phyloP scores from a whole-genome alignment of 1,140 invertebrate species.

The Drosophila sp. region DNA sequence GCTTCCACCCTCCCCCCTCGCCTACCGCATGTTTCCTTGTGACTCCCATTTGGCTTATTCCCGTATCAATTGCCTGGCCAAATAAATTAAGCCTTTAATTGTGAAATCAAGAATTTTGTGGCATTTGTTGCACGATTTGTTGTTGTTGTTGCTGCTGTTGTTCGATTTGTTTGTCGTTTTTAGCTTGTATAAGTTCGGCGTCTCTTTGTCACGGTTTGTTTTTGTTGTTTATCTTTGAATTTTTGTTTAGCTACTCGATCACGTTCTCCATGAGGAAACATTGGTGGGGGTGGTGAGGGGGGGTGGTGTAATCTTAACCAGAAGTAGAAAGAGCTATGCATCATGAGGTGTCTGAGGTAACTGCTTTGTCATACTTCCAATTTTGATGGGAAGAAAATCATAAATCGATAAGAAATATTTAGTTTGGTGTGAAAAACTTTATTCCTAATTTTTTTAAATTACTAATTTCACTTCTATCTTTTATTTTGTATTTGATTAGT shows the following conservation, averaged over 20 bases:
- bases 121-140: constrained; percentile 51
- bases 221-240: constrained; percentile 41
- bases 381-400: neutral
- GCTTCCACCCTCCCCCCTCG: neutral
- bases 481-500: too few relatives aligned
- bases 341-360: neutral
- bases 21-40: neutral
- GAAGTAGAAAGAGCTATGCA: neutral
- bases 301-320: neutral
- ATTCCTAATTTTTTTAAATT: too few relatives aligned
- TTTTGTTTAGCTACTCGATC: neutral
- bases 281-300: neutral
- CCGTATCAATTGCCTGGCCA: constrained; percentile 63
- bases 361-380: neutral
- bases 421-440: too few relatives aligned
- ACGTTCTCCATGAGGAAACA: neutral
- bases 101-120: constrained; percentile 70
- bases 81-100: constrained; percentile 76
- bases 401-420: too few relatives aligned
- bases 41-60: constrained; percentile 21
- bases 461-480: too few relatives aligned
- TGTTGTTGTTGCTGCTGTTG: constrained; percentile 19
- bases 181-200: constrained; percentile 18
- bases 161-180: neutral
- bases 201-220: constrained; percentile 50